Percentiles rank a stretch among this genome's conserved stretches.
phyloP scores from a whole-genome alignment of 2,888 invertebrate genomes.

The Belgica antarctica region DNA sequence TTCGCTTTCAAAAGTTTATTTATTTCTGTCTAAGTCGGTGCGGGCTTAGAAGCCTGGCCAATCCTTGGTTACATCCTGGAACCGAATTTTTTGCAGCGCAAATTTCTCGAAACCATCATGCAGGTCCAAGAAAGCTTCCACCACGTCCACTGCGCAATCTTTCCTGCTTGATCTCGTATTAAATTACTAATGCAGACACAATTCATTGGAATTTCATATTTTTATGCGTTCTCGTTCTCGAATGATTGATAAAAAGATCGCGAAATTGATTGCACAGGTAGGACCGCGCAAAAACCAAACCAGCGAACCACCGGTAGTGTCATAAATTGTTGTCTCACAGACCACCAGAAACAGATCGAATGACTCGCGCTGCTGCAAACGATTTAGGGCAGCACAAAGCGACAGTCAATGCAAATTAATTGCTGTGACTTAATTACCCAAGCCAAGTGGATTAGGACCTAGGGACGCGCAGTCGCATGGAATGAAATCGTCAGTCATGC shows the following conservation, averaged over 20 bases:
- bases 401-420: constrained; percentile 40
- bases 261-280: constrained; percentile 35
- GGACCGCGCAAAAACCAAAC: no score
- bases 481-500: background rate
- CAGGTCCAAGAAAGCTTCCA: background rate
- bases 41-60: no score
- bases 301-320: constrained; percentile 7
- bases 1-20: background rate
- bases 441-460: constrained; percentile 12
- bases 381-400: background rate
- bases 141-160: constrained; percentile 4
- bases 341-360: constrained; percentile 21
- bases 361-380: background rate
- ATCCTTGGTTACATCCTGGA: no score
- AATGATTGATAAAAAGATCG: constrained; percentile 37
- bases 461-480: background rate
- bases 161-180: constrained; percentile 23
- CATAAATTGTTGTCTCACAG: background rate
- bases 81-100: background rate
- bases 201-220: constrained; percentile 35
- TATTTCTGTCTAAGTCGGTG: no score
- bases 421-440: constrained; percentile 37
- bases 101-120: background rate
- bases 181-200: constrained; percentile 42
- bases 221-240: background rate